Percentiles rank a stretch among this genome's conserved stretches.
Evolutionary conservation across 2,113 vertebrate genomes (phyloP).

Genomic region (Amazona guildingii): DNA sequence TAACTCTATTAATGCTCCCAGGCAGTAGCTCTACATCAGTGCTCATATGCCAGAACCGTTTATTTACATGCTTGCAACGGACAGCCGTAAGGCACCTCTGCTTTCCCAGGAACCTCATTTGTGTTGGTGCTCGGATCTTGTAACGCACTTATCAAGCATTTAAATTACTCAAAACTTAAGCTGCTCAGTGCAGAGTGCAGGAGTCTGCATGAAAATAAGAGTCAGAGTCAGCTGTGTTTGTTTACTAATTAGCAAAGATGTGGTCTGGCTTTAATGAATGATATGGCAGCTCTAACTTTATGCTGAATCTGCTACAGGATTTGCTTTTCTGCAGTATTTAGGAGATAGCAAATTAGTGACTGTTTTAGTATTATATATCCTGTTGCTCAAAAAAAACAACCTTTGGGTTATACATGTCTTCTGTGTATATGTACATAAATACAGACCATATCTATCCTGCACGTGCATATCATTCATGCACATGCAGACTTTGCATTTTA

Average conservation of each 20-base stretch:
- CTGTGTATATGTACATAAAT: background rate
- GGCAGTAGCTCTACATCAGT: background rate
- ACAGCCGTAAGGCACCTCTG: background rate
- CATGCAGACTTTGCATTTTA: background rate
- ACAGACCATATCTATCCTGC: background rate
- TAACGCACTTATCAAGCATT: background rate
- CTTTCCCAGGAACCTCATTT: background rate
- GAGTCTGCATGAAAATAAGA: background rate
- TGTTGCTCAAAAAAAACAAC: background rate
- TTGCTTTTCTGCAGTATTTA: background rate
- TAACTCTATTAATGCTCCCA: background rate
- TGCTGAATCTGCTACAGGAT: background rate
- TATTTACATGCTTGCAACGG: background rate
- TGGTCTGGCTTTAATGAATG: background rate
- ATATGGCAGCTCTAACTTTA: background rate
- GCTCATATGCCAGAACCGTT: background rate
- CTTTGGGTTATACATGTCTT: background rate
- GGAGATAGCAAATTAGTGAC: background rate
- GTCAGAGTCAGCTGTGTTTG: background rate
- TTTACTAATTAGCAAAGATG: background rate
- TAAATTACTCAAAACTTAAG: background rate
- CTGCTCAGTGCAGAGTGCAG: background rate
- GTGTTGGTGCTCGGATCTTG: background rate
- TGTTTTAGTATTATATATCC: background rate
- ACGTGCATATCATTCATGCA: background rate